Conservation (phyloP, 2,113 vertebrate species). For the Epinephelus lanceolatus region DNA sequence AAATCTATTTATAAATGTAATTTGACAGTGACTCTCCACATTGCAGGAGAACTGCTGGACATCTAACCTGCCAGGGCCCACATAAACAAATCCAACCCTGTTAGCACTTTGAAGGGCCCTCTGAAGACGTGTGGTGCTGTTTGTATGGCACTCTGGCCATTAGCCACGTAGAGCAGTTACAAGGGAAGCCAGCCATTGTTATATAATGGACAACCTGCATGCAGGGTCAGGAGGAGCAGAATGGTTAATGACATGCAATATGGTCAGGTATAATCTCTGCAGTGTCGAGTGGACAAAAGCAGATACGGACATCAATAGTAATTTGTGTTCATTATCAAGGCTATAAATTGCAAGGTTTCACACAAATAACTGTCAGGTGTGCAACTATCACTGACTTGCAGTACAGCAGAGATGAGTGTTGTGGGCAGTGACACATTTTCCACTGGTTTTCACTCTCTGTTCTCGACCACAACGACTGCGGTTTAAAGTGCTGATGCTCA, state of each 20-base stretch:
- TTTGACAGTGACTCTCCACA: constrained; percentile 73
- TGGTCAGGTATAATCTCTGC: neutral
- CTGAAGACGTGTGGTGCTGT: constrained; percentile 33
- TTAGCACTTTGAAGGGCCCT: constrained; percentile 53
- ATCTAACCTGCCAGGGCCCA: constrained; percentile 55
- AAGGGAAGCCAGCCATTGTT: constrained; percentile 28
- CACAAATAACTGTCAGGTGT: neutral
- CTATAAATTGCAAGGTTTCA: neutral
- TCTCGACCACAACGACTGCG: neutral
- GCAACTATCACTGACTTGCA: neutral
- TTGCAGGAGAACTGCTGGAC: constrained; percentile 61
- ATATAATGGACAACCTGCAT: constrained; percentile 21
- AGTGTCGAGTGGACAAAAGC: neutral
- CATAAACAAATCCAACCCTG: constrained; percentile 68
- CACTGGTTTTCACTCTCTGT: neutral
- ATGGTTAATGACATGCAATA: constrained; percentile 3
- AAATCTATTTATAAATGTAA: constrained; percentile 79
- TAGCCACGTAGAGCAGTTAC: constrained; percentile 19
- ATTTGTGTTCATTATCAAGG: neutral
- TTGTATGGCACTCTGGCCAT: constrained; percentile 34
- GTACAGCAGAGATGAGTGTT: neutral
- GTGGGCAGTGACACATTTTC: neutral
- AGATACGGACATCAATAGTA: neutral
- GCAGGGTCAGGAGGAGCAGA: constrained; percentile 8
- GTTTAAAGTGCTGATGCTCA: constrained; percentile 31